Evolutionary conservation across 2,888 invertebrate genomes (phyloP).

Genomic region (Villa cingulata): DNA sequence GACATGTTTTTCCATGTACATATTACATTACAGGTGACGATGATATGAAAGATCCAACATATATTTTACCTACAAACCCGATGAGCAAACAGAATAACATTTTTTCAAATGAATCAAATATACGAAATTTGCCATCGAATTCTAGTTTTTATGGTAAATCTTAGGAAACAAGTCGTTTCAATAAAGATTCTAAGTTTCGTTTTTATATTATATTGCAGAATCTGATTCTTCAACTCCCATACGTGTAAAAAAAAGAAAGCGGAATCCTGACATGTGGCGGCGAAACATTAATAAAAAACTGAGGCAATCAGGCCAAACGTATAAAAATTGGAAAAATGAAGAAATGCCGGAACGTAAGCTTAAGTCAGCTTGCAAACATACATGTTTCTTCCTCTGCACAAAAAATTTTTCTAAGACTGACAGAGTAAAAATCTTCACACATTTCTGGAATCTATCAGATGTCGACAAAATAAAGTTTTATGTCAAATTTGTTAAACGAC

Average conservation of each 20-base stretch:
- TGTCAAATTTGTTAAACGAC: background rate
- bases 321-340: background rate
- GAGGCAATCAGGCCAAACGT: constrained; percentile 3
- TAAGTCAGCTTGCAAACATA: background rate
- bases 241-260: background rate
- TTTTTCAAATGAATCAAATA: too few relatives aligned
- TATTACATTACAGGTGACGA: too few relatives aligned
- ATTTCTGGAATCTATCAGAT: background rate
- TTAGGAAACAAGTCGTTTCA: background rate
- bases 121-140: too few relatives aligned
- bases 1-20: too few relatives aligned
- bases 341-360: background rate
- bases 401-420: background rate
- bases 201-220: too few relatives aligned
- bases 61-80: too few relatives aligned
- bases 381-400: background rate
- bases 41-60: too few relatives aligned
- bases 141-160: too few relatives aligned
- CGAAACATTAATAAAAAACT: background rate
- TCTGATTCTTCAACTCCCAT: background rate
- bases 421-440: background rate
- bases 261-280: background rate
- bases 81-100: too few relatives aligned
- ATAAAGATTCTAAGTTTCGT: too few relatives aligned
- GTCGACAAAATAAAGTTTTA: background rate